Evolutionary conservation across 1,140 invertebrate genomes (phyloP), one percentile per base, ranked within the genome.

Genomic region (Drosophila arawakana): DNA sequence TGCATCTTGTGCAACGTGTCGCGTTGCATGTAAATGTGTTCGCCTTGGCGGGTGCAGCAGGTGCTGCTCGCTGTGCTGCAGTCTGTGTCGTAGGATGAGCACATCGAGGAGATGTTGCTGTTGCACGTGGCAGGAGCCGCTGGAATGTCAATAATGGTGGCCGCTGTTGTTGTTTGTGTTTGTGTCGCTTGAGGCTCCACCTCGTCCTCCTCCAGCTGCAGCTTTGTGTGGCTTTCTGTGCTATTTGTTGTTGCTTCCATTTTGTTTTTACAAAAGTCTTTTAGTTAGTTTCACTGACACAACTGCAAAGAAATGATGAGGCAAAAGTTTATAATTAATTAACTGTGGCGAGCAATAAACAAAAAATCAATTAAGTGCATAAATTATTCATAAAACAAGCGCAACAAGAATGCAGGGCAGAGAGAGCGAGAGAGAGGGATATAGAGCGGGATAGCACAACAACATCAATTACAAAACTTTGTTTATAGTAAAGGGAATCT

Each of bases 61-160:
- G 90, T 91, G 67, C 90, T 90, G 69, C 90, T 91, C 8, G 90
- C 81, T 59, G 84, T 91, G 74, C 90, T 91, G 65, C 90, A 91
- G 54, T 91, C 90, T 25, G 90, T 91, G 79, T 91, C 90, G 46
- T 91, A 91, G 57, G 90, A 91, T 18, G 89, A 88, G 47, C 79
- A 84, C 2, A 73, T 54, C 0, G 70, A 39, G 62, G 49, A 70
- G 73, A 59, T 25, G n/a, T 60, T 55, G 52, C 60, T 25, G n/a
- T 60, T 55, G 52, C 60, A 68, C 44, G 66, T 44, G 49, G 68
- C 67, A 46, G 68, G 41, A 58, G 71, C 37, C 67, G 76, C 49
- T 77, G 90, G 90, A 91, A 91, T 91, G 90, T 91, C 90, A 79
- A 91, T 91, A 59, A 91, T 91, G 61, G 76, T 91, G 55, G 80